Base-by-base conservation (phyloP, 1,140 invertebrate species). In the Cydia strobilella region DNA sequence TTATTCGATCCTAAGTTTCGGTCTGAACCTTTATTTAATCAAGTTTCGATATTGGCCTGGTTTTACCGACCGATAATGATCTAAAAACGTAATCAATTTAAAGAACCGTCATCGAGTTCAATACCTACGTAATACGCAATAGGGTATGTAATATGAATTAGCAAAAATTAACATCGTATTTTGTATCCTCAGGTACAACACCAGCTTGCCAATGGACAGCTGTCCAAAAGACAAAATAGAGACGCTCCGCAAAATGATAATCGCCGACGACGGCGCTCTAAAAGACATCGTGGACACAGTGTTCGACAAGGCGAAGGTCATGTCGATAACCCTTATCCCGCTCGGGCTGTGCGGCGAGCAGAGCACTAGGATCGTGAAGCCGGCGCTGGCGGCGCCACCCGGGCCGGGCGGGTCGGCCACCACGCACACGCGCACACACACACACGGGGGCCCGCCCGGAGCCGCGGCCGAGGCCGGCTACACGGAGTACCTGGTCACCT, bases 401-500 rank as follows among this genome's bases (percentile, higher is more conserved):
- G 83, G 82, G 3, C 39, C 35, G n/a, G 48, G 66, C n/a, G 84
- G 82, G 2, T 42, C 35, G 42, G 0, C 42, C 9, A 13, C 45
- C 45, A 0, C 13, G 45, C 65, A 74, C 66, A 74, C 59, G 77
- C 59, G 54, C 84, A n/a, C n/a, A n/a, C n/a, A n/a, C n/a, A n/a
- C n/a, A n/a, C n/a, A n/a, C 20, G 86, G 86, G 66, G 80, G 76
- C 59, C 89, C 89, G 63, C 78, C 86, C 3, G 82, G 82, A 7
- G 79, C 81, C 9, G 79, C 81, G 5, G 83, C 84, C 1, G 80
- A 77, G 27, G 80, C 83, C 0, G 97, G 98, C 79, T 97, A 98
- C 83, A 94, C 97, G 15, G 97, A 98, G 79, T 97, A 98, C 85
- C 94, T 98, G 73, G 95, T 98, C n/a, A 98, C 97, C 0, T 98